Evolutionary conservation across 2,797 vertebrate genomes (phyloP).

Genomic region (Aulostomus chinensis): DNA sequence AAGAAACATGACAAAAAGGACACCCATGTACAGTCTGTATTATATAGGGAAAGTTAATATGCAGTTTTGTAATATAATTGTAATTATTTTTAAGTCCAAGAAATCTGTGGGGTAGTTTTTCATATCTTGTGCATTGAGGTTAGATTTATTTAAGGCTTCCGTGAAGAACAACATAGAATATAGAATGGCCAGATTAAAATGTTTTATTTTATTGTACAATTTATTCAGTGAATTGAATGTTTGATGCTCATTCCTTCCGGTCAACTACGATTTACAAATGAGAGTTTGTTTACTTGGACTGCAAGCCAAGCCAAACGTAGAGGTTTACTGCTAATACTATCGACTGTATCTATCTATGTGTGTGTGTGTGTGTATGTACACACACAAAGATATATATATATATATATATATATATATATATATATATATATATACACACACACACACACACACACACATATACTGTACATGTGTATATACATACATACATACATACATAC

Average conservation of each 20-base stretch:
- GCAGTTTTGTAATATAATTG: neutral
- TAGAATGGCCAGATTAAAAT: neutral
- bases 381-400: no score
- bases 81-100: neutral
- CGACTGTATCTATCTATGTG: no score
- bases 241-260: slow-evolving; percentile 56
- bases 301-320: slow-evolving; percentile 38
- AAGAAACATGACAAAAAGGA: slow-evolving; percentile 11
- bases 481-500: no score
- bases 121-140: slow-evolving; percentile 22
- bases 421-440: no score
- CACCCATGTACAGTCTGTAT: slow-evolving; percentile 10
- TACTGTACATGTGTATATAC: no score
- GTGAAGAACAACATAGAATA: no score
- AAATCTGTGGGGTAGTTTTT: slow-evolving; percentile 5
- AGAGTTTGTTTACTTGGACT: slow-evolving; percentile 61
- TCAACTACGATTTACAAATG: slow-evolving; percentile 65
- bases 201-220: slow-evolving; percentile 12
- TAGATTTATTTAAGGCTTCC: neutral
- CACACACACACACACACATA: no score
- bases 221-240: neutral
- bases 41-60: neutral
- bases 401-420: no score
- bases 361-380: no score
- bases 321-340: slow-evolving; percentile 7